Base-by-base conservation (phyloP, 64 coral and sea anemone species). In the Dendronephthya gigantea region DNA sequence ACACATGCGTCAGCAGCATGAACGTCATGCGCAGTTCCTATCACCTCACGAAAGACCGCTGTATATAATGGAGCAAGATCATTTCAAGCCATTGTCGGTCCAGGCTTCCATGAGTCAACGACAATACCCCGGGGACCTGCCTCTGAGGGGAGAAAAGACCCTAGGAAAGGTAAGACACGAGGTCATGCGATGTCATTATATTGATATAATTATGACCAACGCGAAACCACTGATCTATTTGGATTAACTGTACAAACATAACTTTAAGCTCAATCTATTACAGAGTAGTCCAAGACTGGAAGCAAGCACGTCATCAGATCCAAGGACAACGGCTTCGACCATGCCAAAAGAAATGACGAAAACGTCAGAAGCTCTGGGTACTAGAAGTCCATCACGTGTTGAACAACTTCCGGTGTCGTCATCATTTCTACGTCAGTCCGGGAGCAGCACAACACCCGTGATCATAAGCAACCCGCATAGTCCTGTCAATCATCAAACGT, bases 1-100 rank as follows among this genome's bases (percentile, higher is more conserved):
- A 79, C 72, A 79, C 36, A 34, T 79, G 36, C 72, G 72, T 39
- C 72, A 79, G 16, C 72, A 79, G 36, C 72, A 79, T 79, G 72
- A 79, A 34, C 10, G 72, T 15, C 72, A 79, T 79, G 10, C 55
- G 55, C 36, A 36, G 9, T 79, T 79, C 17, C 14, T 79, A 9
- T 29, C 72, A 36, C 72, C 72, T 3, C 72, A 79, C 16, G 72
- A 79, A 34, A 19, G 72, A 34, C 72, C 72, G 30, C 36, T 79
- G 36, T 79, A 79, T 33, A 79, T 79, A 19, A 79, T 79, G 72
- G 72, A 79, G 22, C 58, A 66, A 35, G 72, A 79, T 36, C 72
- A 79, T 35, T 19, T 79, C 32, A 79, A 79, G 15, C 72, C 72
- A 36, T 33, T 79, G 2, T 79, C 72, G 19, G 72, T 34, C 36